Evolutionary conservation across 2,888 invertebrate species (phyloP), one percentile per base, ranked within the genome.

Genomic region (Teinopalpus imperialis): DNA sequence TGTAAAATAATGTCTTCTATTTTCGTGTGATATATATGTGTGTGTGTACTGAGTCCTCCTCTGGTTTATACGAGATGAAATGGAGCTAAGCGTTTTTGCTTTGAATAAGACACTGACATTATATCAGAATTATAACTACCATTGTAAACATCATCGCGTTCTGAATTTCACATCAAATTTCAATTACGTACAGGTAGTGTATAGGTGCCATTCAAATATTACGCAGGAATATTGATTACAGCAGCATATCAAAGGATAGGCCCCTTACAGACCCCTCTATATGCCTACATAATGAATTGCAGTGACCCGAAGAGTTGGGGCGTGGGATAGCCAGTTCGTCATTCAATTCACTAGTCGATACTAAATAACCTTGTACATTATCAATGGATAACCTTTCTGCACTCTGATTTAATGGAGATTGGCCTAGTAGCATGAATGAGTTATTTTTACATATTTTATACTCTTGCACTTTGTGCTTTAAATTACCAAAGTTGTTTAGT

Each of bases 221-320:
- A 35, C 35, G 21, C 16, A 23, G 30, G 36, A 23, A 18, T 43
- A 43, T 36, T 36, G 36, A 21, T 36, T 37, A 30, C 14, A 36
- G 21, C 27, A 18, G n/a, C n/a, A n/a, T 18, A 39, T 37, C 43
- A 37, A 43, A 43, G 43, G n/a, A n/a, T n/a, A n/a, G n/a, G n/a
- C n/a, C n/a, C n/a, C n/a, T n/a, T n/a, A n/a, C 23, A 9, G 12
- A 8, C 16, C 23, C 36, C 9, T 21, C 8, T 21, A 5, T n/a
- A n/a, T n/a, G 23, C 12, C 24, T 23, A 43, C 36, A 37, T 31
- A 43, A 31, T 23, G 31, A 31, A 18, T 36, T 20, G 43, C 43
- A 30, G 10, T 43, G 43, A 36, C 43, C 36, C 13, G 43, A 29
- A 40, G 40, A 24, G 8, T 35, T 12, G 31, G 4, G 31, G 41